These are phyloP conservation scores for Anabacerthia variegaticeps DNA, from an alignment of 2,797 vertebrate genomes.

Conservation along the genomic window DNA sequence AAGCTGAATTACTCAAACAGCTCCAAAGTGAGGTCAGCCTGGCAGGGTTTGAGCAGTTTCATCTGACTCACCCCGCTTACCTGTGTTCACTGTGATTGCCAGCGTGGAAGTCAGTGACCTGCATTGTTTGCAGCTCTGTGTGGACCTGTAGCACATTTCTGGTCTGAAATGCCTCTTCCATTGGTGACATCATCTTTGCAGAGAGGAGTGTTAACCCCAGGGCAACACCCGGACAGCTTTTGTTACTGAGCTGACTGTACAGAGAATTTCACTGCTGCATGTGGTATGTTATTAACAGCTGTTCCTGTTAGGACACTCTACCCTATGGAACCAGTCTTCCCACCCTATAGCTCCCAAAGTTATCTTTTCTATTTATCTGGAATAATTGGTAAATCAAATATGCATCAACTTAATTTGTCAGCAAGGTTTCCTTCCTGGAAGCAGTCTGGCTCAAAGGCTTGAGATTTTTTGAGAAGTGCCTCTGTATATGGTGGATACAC, in stretches of 20 bases:
- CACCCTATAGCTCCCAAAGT: background rate
- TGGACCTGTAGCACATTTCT: background rate
- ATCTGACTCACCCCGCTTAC: background rate
- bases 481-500: background rate
- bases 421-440: background rate
- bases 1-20: background rate
- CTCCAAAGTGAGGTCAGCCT: background rate
- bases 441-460: background rate
- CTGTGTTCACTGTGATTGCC: background rate
- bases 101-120: background rate
- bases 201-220: background rate
- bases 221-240: background rate
- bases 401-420: background rate
- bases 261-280: background rate
- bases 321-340: background rate
- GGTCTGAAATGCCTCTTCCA: background rate
- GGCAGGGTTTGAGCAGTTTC: background rate
- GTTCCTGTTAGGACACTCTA: background rate
- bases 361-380: background rate
- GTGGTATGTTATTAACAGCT: background rate
- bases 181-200: background rate
- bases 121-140: background rate
- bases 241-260: background rate
- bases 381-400: background rate
- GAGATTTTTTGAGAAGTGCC: background rate